Evolutionary conservation across 2,888 invertebrate species (phyloP), one percentile per base, ranked within the genome.

Genomic region (Sminthurinus aureus): DNA sequence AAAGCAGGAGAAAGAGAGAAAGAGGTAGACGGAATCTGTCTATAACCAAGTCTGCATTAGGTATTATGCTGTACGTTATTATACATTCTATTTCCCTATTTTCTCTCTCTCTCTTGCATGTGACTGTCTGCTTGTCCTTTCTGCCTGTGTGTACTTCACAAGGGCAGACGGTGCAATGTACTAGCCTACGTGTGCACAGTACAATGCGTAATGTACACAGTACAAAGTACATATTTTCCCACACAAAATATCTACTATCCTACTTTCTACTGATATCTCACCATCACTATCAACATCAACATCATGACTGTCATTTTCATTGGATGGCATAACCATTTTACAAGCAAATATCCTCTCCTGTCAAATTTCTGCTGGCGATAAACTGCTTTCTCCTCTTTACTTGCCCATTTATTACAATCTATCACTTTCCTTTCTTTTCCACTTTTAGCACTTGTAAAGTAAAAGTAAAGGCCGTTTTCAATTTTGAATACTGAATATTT

Each of bases 271-370:
- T n/a, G n/a, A n/a, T n/a, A 38, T 4, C 38, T 38, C 6, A 38
- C 38, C 38, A 38, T 38, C 38, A 38, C 38, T 38, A 38, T 38
- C 38, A 38, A 38, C 38, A 38, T 38, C 38, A 38, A 38, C 38
- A 38, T 38, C 38, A 38, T 38, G 38, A 38, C 38, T 38, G 38
- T 38, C 38, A 38, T 38, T 38, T 38, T 38, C 38, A 38, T 67
- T 67, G 67, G 20, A 71, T 24, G 71, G 24, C 71, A 71, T 71
- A 24, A 71, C 71, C 71, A 71, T 71, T 71, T 58, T 71, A 71
- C 71, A 71, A 71, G 71, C 38, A 38, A 38, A 38, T 38, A 38
- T 38, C 38, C 38, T 71, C 24, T 71, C 71, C 71, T 24, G 20
- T 26, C 71, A 71, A 24, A n/a, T 20, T 69, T 20, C 20, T 71